Evolutionary conservation across 2,113 vertebrate species (phyloP), one percentile per base, ranked within the genome.

Genomic region (Pterocles burchelli): DNA sequence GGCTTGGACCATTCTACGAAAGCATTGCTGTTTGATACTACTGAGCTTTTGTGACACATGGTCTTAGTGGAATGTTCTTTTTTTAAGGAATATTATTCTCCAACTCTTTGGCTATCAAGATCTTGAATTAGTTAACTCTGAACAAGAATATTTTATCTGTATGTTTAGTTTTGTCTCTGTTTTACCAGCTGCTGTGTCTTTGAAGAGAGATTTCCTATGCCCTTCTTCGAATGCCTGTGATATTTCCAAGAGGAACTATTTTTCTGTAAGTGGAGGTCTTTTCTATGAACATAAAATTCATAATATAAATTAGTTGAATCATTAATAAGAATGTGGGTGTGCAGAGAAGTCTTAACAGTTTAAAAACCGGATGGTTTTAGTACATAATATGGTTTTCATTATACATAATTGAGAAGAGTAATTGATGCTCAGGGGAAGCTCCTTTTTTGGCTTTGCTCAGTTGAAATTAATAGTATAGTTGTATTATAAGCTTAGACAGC

Each of bases 261-360:
- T 74, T 74, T 90, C 79, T 90, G 65, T 90, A 90, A 95, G 66
- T 90, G 38, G 24, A 92, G 5, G 4, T 78, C 24, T 88, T 77
- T 59, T 74, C 51, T 38, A 1, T 63, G 55, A 90, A 55, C 7
- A 43, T 58, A 13, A 83, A 58, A 77, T 77, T 66, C 9, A 36
- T 66, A 83, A 10, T 31, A 8, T 59, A 33, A 74, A 63, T 86
- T 90, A 77, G 11, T 67, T 41, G 48, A 77, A 63, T 76, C 7
- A 34, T 86, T 92, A 71, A 67, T 86, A 51, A 22, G 33, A 58
- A 67, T 71, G 43, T 58, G 22, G 6, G 13, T 74, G 10, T 92
- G 59, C 66, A 58, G 33, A 62, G 19, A 83, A 83, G 21, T 80
- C n/a, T 76, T 34, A 89, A 68, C 33, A 49, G 11, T 79, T 63